Evolutionary conservation across 2,888 invertebrate genomes (phyloP).

Genomic region (Megamerina dolium): DNA sequence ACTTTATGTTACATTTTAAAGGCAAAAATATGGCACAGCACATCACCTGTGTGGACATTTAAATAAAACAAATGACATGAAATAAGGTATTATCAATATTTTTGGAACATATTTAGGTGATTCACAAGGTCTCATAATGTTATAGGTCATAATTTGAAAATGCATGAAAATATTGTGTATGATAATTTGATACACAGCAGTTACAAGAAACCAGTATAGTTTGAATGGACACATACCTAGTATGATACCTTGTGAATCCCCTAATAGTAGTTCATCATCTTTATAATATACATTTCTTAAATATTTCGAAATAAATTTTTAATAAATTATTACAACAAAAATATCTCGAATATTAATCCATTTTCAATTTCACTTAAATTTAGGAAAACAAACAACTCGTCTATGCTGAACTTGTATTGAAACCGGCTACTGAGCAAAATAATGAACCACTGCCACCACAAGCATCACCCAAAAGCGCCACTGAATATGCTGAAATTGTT

Average conservation of each 20-base stretch:
- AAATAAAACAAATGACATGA: slow-evolving; percentile 24
- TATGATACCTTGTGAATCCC: too few species aligned
- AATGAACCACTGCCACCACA: slow-evolving; percentile 40
- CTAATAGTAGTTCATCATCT: background rate
- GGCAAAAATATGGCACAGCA: slow-evolving; percentile 41
- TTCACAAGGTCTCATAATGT: too few species aligned
- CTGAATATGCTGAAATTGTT: slow-evolving; percentile 77
- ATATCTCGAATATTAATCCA: background rate
- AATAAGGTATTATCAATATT: background rate
- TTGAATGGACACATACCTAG: too few species aligned
- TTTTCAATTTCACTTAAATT: background rate
- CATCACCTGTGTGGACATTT: slow-evolving; percentile 42
- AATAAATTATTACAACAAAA: background rate
- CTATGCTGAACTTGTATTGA: slow-evolving; percentile 66
- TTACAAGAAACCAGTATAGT: too few species aligned
- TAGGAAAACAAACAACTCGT: slow-evolving; percentile 62
- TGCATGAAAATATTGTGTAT: too few species aligned
- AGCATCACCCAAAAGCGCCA: slow-evolving; percentile 55
- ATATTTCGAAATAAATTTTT: background rate
- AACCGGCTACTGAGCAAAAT: slow-evolving; percentile 48
- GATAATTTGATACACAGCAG: too few species aligned
- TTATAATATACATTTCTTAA: background rate
- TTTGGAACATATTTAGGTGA: too few species aligned
- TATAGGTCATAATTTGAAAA: too few species aligned
- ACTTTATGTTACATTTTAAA: slow-evolving; percentile 19